Conservation (phyloP, 2,797 vertebrate species). For the Meda fulgida region DNA sequence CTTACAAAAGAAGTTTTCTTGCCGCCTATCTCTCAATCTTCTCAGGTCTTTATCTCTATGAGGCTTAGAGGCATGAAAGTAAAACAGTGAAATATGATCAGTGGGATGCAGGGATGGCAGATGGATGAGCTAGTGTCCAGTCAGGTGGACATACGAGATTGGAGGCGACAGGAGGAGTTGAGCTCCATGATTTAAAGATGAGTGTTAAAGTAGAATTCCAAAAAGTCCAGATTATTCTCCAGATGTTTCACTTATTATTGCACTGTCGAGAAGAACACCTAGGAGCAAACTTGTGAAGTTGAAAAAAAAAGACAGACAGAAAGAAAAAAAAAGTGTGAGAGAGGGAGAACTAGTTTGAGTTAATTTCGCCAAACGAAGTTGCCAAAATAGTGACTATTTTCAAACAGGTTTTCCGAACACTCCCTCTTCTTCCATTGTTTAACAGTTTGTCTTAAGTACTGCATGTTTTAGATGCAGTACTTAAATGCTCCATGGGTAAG, state of each 20-base stretch:
- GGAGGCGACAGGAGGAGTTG: constrained; percentile 1
- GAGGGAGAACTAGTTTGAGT: not conserved
- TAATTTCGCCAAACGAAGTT: not conserved
- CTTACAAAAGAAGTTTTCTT: not conserved
- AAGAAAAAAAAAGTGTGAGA: not conserved
- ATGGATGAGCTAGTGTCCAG: constrained; percentile 3
- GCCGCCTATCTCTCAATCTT: not conserved
- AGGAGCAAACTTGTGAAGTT: not conserved
- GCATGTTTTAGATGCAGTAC: not conserved
- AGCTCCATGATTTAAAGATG: constrained; percentile 37
- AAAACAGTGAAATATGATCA: constrained; percentile 4
- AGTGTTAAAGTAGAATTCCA: constrained; percentile 26
- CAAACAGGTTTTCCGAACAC: not conserved
- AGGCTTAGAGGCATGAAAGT: not conserved
- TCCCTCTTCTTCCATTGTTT: not conserved
- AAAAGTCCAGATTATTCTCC: constrained; percentile 8
- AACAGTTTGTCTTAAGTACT: not conserved
- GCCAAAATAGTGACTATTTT: not conserved
- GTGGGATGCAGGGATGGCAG: not conserved
- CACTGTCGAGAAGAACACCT: constrained; percentile 13
- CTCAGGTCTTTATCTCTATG: not conserved
- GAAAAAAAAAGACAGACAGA: not conserved
- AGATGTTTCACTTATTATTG: constrained; percentile 26
- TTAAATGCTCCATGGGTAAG: not conserved
- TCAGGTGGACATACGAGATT: constrained; percentile 20